Evolutionary conservation across 1,140 invertebrate species (phyloP), one percentile per base, ranked within the genome.

Genomic region (Caenorhabditis briggsae): DNA sequence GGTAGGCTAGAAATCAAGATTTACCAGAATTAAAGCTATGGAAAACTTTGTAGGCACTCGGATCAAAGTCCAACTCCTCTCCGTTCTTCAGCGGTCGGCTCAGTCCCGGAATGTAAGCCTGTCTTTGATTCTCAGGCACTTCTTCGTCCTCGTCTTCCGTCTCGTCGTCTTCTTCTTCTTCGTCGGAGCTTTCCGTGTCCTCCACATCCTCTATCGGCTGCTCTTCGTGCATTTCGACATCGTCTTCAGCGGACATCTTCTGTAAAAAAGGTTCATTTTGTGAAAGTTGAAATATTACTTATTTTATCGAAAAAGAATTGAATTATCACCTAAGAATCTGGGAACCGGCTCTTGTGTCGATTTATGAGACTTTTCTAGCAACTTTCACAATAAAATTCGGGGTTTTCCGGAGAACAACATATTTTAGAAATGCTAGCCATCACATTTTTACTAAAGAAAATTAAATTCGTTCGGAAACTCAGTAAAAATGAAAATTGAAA

Each of bases 71-170:
- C 48, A 89, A 46, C 55, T 89, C 88, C 61, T 89, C 89, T 23
- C 84, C 88, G n/a, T 89, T 82, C 50, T 89, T 87, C 14, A 89
- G 55, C n/a, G 64, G 61, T 2, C 89, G 82, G 20, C 82, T 87
- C 6, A 87, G 20, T 74, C 89, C 89, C 7, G 89, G 89, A 83
- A 89, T 70, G 53, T 89, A 89, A 23, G 84, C 89, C 89, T 89
- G 74, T 82, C 64, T 82, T 23, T 82, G 64, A 25, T 82, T 82
- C 46, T 64, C 85, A 16, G 74, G n/a, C 3, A 56, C 33, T 25
- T 86, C 70, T 9, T 86, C 85, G 56, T 86, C 59, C 25, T 74
- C 65, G 33, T 64, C 58, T 16, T 20, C 82, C 48, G 70, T 82
- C 25, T 86, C 85, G 50, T 78, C 41, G 5, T 85, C 84, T 12